These are phyloP conservation scores for Smutsia gigantea DNA, from an alignment of 2,797 vertebrate genomes.

Conservation along the genomic window DNA sequence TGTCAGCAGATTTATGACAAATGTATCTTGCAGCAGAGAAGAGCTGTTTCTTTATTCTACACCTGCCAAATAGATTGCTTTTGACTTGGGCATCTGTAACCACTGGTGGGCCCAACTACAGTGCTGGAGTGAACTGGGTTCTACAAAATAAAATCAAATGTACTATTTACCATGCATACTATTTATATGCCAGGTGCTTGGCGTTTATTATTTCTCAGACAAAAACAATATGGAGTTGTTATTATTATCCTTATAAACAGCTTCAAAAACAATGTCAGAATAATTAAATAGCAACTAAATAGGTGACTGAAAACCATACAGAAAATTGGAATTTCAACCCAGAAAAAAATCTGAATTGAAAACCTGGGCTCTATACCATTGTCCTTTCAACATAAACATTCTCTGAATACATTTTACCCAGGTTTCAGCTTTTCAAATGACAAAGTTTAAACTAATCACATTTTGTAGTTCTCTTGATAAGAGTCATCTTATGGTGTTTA, in stretches of 20 bases:
- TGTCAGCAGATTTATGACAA: conserved; percentile 16
- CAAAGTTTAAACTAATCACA: background rate
- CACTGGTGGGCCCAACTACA: background rate
- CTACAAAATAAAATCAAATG: background rate
- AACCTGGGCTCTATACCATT: background rate
- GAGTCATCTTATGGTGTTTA: background rate
- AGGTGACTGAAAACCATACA: background rate
- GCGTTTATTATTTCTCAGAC: background rate
- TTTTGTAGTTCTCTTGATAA: background rate
- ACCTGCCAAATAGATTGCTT: background rate
- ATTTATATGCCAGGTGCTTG: background rate
- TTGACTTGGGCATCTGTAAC: conserved; percentile 1
- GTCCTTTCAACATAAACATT: background rate
- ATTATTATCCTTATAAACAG: background rate
- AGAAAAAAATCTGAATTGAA: background rate
- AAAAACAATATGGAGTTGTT: background rate
- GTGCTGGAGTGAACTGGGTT: background rate
- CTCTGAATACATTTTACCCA: background rate
- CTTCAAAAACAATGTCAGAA: background rate
- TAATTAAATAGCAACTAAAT: conserved; percentile 7
- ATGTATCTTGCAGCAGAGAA: background rate
- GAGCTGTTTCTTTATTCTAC: background rate
- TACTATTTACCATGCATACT: background rate
- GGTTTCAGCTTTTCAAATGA: background rate
- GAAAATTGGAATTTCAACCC: conserved; percentile 8